Base-by-base conservation (phyloP, 2,888 invertebrate genomes). In the Mesochorus sp. region DNA sequence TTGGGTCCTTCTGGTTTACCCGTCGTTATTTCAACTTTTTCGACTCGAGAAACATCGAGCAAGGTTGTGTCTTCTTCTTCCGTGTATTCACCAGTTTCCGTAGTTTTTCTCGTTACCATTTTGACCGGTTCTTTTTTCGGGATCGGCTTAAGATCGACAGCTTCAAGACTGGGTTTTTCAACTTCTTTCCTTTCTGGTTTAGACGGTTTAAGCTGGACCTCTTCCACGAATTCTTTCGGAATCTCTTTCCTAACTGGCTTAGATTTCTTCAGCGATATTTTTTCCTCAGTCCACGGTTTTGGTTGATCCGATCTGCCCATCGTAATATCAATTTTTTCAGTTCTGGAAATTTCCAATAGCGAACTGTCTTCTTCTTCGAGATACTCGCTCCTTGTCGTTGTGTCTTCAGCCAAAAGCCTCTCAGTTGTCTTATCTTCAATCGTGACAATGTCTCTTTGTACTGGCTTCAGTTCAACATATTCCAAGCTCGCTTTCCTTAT, bases 141-240 rank as follows among this genome's bases (percentile, higher is more conserved):
- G n/a, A 80, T 49, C 1, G 82, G 75, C 34, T 82, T 83, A 2
- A 84, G 72, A 8, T 80, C 80, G 5, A 81, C 78, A 44, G 79
- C 34, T 14, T 82, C 88, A 79, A 72, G 81, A n/a, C 78, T 84
- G 75, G 81, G 82, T 82, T 83, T 85, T 24, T 82, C 81, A 24
- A 85, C 71, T 26, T 81, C 82, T 70, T 82, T 86, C 19, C 77
- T 81, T 59, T 87, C 91, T 68, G 92, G 91, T 84, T 93, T 94
- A 0, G 94, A 92, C 1, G 94, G 94, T 81, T 93, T 92, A 81
- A 94, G 86, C 84, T 92, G 92, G 17, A 94, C 92, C 66, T 87
- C 87, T 82, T 91, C 91, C n/a, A 91, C 24, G 34, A 84, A 87
- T 81, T 91, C 91, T 79, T 86, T 91, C 2, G 85, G 84, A 17